Evolutionary conservation across 2,797 vertebrate species (phyloP).

Genomic region (Mus caroli): DNA sequence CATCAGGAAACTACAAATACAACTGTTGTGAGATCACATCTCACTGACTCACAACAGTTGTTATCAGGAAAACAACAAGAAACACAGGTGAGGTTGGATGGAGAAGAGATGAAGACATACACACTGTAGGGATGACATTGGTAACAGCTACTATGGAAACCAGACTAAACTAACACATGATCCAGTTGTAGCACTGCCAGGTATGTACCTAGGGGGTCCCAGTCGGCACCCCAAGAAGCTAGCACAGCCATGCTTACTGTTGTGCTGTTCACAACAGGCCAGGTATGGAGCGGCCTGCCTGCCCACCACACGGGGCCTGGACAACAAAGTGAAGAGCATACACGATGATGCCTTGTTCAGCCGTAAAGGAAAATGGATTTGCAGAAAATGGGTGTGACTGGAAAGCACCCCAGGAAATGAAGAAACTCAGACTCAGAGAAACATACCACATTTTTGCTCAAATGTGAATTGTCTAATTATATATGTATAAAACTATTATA

Average conservation of each 20-base stretch:
- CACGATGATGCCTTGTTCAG: neutral
- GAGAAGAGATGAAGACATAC: neutral
- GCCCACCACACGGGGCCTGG: neutral
- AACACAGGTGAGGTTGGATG: neutral
- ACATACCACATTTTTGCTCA: neutral
- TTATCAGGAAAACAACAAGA: neutral
- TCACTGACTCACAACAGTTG: neutral
- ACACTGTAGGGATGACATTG: neutral
- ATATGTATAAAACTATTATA: neutral
- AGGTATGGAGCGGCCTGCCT: too few relatives aligned
- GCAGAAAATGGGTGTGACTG: neutral
- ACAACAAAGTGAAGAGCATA: neutral
- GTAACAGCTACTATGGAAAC: neutral
- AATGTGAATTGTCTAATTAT: neutral
- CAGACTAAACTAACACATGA: neutral
- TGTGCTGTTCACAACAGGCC: neutral
- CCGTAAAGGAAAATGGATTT: neutral
- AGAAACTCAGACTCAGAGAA: neutral
- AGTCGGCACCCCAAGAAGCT: neutral
- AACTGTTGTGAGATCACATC: neutral
- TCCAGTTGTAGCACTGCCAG: neutral
- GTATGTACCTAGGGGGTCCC: neutral
- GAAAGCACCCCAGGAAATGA: neutral
- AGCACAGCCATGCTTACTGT: neutral
- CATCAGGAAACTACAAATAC: neutral